Evolutionary conservation across 2,888 invertebrate species (phyloP), one percentile per base, ranked within the genome.

Genomic region (Diloba caeruleocephala): DNA sequence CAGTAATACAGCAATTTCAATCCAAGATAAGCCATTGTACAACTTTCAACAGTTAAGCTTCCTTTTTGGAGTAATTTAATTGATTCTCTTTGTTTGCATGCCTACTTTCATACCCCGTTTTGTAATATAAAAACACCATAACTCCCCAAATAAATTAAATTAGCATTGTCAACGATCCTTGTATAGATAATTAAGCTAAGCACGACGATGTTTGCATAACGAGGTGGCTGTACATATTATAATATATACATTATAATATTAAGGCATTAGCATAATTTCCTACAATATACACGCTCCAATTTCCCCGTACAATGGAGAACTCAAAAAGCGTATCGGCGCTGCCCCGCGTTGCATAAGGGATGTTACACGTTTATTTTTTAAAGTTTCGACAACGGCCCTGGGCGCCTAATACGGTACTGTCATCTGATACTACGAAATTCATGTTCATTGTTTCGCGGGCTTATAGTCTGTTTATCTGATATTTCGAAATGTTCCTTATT

Each of bases 281-380:
- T 55, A 68, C 56, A 69, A 74, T 68, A 55, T 76, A 70, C 75
- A 80, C 71, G 84, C 76, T 85, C 84, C 62, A 84, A 73, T 84
- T 85, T 82, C 68, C 64, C 44, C 21, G 32, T 44, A 84, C 81
- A 84, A 81, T 81, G 74, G 70, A 45, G 53, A 66, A 66, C 34
- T 68, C 66, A 68, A 75, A 72, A 74, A 63, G 71, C 76, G 75
- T 74, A 71, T 66, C 71, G 58, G 41, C 49, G 14, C 46, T 61
- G 64, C 53, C 45, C 50, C 33, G 10, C 41, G 12, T 71, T 72
- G 68, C 74, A 61, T 64, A 71, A 71, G 60, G 71, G 52, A 45
- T 55, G 57, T 65, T 58, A 64, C 64, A 63, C 44, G 49, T 34
- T 21, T 48, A 19, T 17, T 29, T 36, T 25, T 44, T 36, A 19